Base-by-base conservation (phyloP, 2,113 vertebrate species). In the Syngnathus scovelli region DNA sequence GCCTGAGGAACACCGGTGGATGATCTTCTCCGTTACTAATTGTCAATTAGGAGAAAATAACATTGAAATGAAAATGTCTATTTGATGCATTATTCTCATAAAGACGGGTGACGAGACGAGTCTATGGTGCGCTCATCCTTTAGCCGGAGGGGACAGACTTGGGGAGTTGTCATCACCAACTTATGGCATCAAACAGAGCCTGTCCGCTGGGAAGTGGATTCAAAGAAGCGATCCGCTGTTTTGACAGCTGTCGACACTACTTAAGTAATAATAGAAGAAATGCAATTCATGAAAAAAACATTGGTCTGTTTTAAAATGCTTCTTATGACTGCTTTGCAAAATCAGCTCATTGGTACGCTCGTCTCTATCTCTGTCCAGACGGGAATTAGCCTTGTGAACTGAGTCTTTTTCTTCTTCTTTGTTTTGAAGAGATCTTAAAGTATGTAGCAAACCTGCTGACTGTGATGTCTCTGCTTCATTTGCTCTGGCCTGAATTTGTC, bases 31-130 rank as follows among this genome's bases (percentile, higher is more conserved):
- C 27, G 2, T 27, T 27, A 2, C 27, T 27, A 27, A 2, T 27
- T 27, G 27, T 27, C 27, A 27, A 27, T 27, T 27, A 90, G 89
- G 84, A 85, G 83, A 82, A 84, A 82, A 84, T 88, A 85, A 90
- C 89, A 87, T 90, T 88, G 84, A 90, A 86, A 90, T 90, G 87
- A 89, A 88, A 90, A 89, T 87, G 85, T 89, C 88, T 78, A 75
- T 85, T 88, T 89, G 85, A 88, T 87, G 86, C 86, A 89, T 89
- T 89, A 86, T 84, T 79, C 81, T 86, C 88, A 89, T 86, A 78
- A 77, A 75, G 84, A 80, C 37, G 77, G 90, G 88, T 85, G 70
- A 75, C 75, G 71, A 77, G 19, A 75, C 86, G 84, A 79, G 46
- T 80, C 70, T 51, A 39, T 46, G 69, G 76, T 68, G 81, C 82